Conservation (phyloP, 2,797 vertebrate species). For the Amazona finschi region DNA sequence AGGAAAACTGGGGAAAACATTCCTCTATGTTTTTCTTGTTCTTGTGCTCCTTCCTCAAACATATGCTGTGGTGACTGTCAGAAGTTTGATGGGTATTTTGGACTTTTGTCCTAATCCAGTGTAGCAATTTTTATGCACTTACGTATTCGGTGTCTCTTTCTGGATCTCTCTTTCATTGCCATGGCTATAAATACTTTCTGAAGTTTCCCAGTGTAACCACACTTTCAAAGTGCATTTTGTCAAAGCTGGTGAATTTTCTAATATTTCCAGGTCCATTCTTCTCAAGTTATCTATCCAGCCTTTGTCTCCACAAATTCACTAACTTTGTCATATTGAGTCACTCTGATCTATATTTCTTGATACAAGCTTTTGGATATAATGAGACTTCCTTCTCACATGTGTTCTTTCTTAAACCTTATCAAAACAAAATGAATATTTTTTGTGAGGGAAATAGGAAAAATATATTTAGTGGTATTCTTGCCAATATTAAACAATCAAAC, state of each 20-base stretch:
- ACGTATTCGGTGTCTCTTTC: neutral
- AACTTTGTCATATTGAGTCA: neutral
- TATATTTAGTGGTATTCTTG: neutral
- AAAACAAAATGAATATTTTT: neutral
- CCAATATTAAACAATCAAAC: slow-evolving; percentile 13
- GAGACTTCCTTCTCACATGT: neutral
- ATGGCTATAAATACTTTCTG: neutral
- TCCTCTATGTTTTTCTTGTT: neutral
- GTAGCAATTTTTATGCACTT: neutral
- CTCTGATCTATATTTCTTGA: neutral
- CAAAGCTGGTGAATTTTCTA: neutral
- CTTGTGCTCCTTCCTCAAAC: neutral
- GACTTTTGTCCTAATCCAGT: neutral
- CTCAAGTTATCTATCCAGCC: neutral
- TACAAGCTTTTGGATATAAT: neutral
- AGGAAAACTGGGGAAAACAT: neutral
- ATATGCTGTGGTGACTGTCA: neutral
- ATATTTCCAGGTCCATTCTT: neutral
- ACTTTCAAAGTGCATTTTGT: neutral
- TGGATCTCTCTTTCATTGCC: neutral
- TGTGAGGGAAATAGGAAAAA: neutral
- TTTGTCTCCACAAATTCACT: neutral
- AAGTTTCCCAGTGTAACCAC: neutral
- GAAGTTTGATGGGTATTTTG: neutral
- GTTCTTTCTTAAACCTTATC: neutral